Percentiles rank a stretch among this genome's conserved stretches.
Evolutionary conservation across 2,888 invertebrate genomes (phyloP).

Genomic region (Lithophane semibrunnea): DNA sequence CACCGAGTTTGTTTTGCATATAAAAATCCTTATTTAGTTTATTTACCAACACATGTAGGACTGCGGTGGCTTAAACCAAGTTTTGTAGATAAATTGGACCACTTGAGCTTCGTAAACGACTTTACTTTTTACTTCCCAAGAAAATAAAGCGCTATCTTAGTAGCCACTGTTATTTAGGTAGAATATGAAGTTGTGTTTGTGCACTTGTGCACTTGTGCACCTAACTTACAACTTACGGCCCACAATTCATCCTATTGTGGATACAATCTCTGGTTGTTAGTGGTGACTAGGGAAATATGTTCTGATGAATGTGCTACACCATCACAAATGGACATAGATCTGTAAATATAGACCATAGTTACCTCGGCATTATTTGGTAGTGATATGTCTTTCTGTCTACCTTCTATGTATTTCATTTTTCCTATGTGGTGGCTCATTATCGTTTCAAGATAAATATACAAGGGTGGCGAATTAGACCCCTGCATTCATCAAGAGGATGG

Average conservation of each 20-base stretch:
- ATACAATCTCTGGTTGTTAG: slow-evolving; percentile 8
- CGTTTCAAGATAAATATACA: too few relatives aligned
- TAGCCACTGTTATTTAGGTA: neutral
- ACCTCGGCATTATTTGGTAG: neutral
- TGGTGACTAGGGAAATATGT: slow-evolving; percentile 32
- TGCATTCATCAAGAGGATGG: too few relatives aligned
- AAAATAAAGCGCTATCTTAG: neutral
- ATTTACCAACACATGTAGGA: slow-evolving; percentile 12
- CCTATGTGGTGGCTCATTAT: neutral
- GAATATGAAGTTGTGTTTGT: neutral
- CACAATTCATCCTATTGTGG: slow-evolving; percentile 7
- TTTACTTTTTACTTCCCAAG: neutral
- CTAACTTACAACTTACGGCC: neutral
- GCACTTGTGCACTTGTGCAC: neutral
- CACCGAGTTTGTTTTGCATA: slow-evolving; percentile 66
- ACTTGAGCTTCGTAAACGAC: neutral
- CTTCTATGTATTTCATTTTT: too few relatives aligned
- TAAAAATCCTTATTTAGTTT: slow-evolving; percentile 68
- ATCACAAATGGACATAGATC: neutral
- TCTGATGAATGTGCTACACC: slow-evolving; percentile 9
- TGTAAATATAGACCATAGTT: neutral
- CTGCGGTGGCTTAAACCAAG: slow-evolving; percentile 1
- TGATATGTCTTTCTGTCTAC: neutral
- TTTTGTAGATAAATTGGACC: slow-evolving; percentile 11
- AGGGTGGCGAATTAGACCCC: too few relatives aligned